Evolutionary conservation across 2,113 vertebrate species (phyloP), one percentile per base, ranked within the genome.

Genomic region (Dasypus novemcinctus): DNA sequence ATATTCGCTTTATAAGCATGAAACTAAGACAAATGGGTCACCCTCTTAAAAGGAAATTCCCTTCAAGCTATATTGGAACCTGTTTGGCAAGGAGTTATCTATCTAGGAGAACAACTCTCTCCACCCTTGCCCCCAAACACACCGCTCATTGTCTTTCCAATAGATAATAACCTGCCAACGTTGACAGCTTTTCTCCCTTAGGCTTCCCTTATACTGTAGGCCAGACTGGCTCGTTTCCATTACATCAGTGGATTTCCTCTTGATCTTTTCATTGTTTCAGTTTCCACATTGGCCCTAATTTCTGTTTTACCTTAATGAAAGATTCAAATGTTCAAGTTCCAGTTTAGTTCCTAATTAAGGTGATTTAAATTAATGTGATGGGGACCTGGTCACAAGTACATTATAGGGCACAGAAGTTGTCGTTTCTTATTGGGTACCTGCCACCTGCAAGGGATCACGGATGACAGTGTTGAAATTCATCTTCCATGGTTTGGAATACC

Each of bases 401-500:
- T 76, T 82, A 78, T 10, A 72, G 49, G 88, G 21, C 43, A 75
- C 49, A 92, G 78, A 82, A 95, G 33, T 33, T 69, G 12, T 90
- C 27, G 43, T 46, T 88, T 85, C 36, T 18, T 63, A 2, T 75
- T 93, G 84, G 38, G 13, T 69, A 72, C 12, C 21, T 87, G 43
- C 57, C 69, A 87, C 31, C 71, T 72, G 64, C 4, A 33, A 90
- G 61, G 54, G 66, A 75, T 63, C n/a, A 46, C n/a, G 12, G 4
- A 33, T 41, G 41, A 76, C 29, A n/a, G n/a, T 78, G 38, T 91
- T 91, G 52, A 84, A 81, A 94, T 95, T 97, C 89, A 96, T 54
- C 66, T 93, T 96, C 69, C 54, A 54, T 63, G 74, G 97, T 97
- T 76, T 95, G 96, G 88, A 97, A 85, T 29, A 95, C 97, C 94